These are phyloP conservation scores for Casuarius casuarius DNA, from an alignment of 2,113 vertebrate species.

Conservation along the genomic window DNA sequence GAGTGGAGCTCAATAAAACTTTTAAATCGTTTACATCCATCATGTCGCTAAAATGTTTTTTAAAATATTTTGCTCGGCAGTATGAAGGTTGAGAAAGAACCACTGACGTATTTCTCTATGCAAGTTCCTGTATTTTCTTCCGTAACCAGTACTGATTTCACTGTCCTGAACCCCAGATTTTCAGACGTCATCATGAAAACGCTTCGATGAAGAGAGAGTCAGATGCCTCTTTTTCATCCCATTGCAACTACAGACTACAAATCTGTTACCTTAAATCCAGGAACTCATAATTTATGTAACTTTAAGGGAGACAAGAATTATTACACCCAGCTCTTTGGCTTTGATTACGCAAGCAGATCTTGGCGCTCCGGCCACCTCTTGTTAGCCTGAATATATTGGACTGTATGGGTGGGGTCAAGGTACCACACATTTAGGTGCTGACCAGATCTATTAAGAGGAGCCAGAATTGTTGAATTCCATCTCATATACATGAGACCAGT, in stretches of 20 bases:
- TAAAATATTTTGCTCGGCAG: not conserved
- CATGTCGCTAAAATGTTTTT: not conserved
- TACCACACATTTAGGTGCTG: fast-evolving
- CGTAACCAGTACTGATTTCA: not conserved
- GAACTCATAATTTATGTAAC: not conserved
- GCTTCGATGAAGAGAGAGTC: not conserved
- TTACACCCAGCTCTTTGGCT: not conserved
- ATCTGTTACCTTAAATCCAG: not conserved
- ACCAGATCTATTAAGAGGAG: no score
- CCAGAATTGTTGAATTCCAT: not conserved
- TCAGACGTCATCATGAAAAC: not conserved
- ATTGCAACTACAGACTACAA: not conserved
- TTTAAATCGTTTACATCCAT: conserved; percentile 46
- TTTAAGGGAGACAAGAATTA: not conserved
- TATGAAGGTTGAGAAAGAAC: not conserved
- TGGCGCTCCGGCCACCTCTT: not conserved
- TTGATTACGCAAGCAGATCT: not conserved
- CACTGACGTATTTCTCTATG: not conserved
- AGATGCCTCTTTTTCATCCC: not conserved
- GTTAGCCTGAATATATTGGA: not conserved
- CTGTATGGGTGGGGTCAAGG: not conserved
- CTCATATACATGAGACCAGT: fast-evolving
- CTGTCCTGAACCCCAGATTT: not conserved
- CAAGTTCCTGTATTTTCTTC: not conserved
- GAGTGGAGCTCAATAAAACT: conserved; percentile 64